Percentiles rank a stretch among this genome's conserved stretches.
Conservation (phyloP, 1,140 invertebrate species). For the Holcopasites calliopsidis region DNA sequence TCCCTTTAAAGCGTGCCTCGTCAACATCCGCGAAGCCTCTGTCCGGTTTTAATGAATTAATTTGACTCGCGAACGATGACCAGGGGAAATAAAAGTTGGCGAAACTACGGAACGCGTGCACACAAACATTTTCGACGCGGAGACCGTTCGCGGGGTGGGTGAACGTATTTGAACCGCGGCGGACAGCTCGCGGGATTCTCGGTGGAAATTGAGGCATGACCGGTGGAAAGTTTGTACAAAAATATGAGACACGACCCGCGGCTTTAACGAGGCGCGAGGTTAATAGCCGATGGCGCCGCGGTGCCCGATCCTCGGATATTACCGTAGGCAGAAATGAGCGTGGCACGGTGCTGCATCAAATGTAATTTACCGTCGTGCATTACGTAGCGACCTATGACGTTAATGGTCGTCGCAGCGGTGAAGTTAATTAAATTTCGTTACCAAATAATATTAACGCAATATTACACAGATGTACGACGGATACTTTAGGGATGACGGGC, state of each 20-base stretch:
- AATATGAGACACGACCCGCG: slow-evolving; percentile 14
- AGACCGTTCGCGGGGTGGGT: too few relatives aligned
- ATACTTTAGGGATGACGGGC: neutral
- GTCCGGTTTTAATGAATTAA: slow-evolving; percentile 34
- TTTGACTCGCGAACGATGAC: slow-evolving; percentile 13
- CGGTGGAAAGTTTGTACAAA: slow-evolving; percentile 18
- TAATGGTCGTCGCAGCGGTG: slow-evolving; percentile 50
- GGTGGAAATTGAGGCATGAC: slow-evolving; percentile 14
- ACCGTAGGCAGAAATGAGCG: slow-evolving; percentile 22
- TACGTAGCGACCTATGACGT: slow-evolving; percentile 37
- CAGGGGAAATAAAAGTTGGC: slow-evolving; percentile 33
- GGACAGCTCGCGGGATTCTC: neutral
- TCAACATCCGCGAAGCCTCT: neutral
- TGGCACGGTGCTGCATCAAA: slow-evolving; percentile 33
- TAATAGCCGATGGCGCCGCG: slow-evolving; percentile 47
- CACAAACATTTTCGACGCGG: neutral
- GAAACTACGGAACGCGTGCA: too few relatives aligned
- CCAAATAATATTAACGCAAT: slow-evolving; percentile 57
- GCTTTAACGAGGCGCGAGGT: slow-evolving; percentile 22
- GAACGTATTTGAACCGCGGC: too few relatives aligned
- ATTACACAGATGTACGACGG: slow-evolving; percentile 24
- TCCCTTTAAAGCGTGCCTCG: neutral
- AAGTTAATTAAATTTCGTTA: slow-evolving; percentile 66
- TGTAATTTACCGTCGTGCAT: slow-evolving; percentile 55
- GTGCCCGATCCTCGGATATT: slow-evolving; percentile 47